A percentile compares a stretch with the other conserved stretches of the same genome.
These are phyloP conservation scores for Amblyraja radiata DNA, from an alignment of 2,797 vertebrate genomes.

Conservation along the genomic window DNA sequence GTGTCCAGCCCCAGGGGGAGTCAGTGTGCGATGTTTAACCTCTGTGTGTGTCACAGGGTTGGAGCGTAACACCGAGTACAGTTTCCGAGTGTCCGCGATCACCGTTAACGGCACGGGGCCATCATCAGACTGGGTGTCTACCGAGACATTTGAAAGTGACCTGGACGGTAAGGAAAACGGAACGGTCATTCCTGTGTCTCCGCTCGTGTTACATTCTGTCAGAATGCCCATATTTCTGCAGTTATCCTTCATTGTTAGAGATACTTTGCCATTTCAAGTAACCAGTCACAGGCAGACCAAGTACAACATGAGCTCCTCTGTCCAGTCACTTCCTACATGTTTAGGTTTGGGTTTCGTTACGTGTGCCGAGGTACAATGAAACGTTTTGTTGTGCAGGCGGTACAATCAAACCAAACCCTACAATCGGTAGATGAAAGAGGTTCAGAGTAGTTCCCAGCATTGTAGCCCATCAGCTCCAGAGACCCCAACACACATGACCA, in stretches of 20 bases:
- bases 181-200: background rate
- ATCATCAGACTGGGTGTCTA: conserved; percentile 78
- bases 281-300: background rate
- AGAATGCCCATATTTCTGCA: background rate
- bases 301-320: background rate
- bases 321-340: too few relatives aligned
- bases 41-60: conserved; percentile 61
- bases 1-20: background rate
- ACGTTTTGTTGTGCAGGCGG: too few relatives aligned
- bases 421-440: too few relatives aligned
- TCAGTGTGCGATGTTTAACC: background rate
- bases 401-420: too few relatives aligned
- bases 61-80: conserved; percentile 88
- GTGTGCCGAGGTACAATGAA: too few relatives aligned
- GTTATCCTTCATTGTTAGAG: background rate
- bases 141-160: conserved; percentile 94
- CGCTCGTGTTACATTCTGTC: too few relatives aligned
- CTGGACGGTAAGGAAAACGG: conserved; percentile 73
- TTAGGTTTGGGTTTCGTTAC: too few relatives aligned
- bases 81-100: conserved; percentile 80
- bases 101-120: conserved; percentile 86
- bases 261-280: background rate
- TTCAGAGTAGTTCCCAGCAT: too few relatives aligned
- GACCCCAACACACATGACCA: too few relatives aligned
- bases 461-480: too few relatives aligned